Evolutionary conservation across 2,113 vertebrate species (phyloP).

Genomic region (Lepidothrix coronata): DNA sequence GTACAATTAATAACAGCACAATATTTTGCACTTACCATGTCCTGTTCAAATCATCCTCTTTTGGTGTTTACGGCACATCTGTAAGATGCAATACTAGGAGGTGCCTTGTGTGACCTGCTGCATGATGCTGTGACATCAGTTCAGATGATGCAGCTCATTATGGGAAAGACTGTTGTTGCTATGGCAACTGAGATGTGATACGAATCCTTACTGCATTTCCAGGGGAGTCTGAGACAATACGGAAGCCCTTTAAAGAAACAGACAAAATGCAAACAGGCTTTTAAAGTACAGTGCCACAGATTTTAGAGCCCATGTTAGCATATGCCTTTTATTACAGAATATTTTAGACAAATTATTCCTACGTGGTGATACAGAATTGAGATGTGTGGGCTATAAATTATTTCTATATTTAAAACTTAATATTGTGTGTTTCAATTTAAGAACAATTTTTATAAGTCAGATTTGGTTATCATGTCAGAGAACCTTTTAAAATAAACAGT

Average conservation of each 20-base stretch:
- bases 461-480: background rate
- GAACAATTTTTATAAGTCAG: background rate
- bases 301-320: background rate
- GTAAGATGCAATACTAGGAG: conserved; percentile 85
- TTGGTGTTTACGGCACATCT: conserved; percentile 84
- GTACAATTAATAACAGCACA: conserved; percentile 34
- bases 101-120: conserved; percentile 87
- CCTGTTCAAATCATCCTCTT: conserved; percentile 81
- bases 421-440: background rate
- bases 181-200: conserved; percentile 91
- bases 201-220: conserved; percentile 83
- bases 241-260: conserved; percentile 79
- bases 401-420: conserved; percentile 29
- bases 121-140: conserved; percentile 91
- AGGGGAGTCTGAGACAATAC: conserved; percentile 87
- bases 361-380: background rate
- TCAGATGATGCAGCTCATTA: conserved; percentile 97
- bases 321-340: background rate
- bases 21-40: conserved; percentile 84
- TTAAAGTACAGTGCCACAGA: conserved; percentile 29
- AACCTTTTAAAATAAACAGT: background rate
- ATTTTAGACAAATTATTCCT: conserved; percentile 28
- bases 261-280: conserved; percentile 64
- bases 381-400: background rate
- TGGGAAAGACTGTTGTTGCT: conserved; percentile 89